Evolutionary conservation across 2,888 invertebrate genomes (phyloP).

Genomic region (Zeuzera pyrina): DNA sequence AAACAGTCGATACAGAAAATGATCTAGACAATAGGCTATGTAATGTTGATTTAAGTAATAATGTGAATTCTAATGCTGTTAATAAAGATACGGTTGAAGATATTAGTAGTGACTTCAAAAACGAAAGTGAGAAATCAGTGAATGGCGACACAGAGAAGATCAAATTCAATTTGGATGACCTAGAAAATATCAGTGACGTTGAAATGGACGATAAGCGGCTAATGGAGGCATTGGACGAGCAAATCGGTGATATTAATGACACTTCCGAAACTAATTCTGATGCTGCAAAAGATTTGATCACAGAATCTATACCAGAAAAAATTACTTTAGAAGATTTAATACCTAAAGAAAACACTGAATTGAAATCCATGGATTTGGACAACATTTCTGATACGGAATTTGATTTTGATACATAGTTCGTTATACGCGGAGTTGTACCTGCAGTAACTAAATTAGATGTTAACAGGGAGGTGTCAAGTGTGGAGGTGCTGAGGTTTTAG

Average conservation of each 20-base stretch:
- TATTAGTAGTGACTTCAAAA: slow-evolving; percentile 17
- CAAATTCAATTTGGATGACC: slow-evolving; percentile 19
- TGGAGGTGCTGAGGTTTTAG: too few species aligned
- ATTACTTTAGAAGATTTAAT: slow-evolving; percentile 13
- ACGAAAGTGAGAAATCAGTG: not conserved
- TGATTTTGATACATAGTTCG: slow-evolving; percentile 22
- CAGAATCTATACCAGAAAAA: slow-evolving; percentile 6
- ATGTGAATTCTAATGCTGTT: too few species aligned
- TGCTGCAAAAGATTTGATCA: not conserved
- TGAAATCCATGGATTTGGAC: slow-evolving; percentile 24
- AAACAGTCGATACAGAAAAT: slow-evolving; percentile 9
- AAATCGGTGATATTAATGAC: slow-evolving; percentile 20
- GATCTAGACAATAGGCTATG: not conserved
- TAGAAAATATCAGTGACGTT: slow-evolving; percentile 20
- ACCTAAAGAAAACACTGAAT: slow-evolving; percentile 8
- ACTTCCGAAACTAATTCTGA: not conserved
- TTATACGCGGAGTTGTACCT: too few species aligned
- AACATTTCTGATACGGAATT: slow-evolving; percentile 29
- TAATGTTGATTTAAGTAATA: not conserved
- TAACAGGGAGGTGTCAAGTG: too few species aligned
- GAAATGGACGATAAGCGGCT: slow-evolving; percentile 28
- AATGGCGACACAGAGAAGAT: slow-evolving; percentile 4
- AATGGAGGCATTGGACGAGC: slow-evolving; percentile 29
- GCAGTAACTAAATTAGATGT: too few species aligned
- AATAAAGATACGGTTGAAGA: too few species aligned